These are phyloP conservation scores for Caretta caretta DNA, from an alignment of 2,113 vertebrate genomes.

Conservation along the genomic window DNA sequence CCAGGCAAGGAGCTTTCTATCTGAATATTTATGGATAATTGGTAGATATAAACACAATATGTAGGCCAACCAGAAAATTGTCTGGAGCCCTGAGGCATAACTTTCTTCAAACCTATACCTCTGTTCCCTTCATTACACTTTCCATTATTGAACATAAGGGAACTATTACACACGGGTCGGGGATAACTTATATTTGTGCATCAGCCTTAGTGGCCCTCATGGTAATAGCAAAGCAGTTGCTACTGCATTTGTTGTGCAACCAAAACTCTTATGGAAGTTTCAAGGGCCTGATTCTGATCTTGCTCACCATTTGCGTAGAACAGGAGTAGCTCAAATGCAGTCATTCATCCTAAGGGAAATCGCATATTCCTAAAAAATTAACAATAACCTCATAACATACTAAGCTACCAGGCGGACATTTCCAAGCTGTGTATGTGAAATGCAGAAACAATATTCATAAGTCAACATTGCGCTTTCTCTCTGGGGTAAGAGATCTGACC, in stretches of 20 bases:
- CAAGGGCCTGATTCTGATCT: background rate
- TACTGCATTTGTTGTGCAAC: fast-evolving
- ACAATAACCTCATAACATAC: background rate
- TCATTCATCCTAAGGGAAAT: background rate
- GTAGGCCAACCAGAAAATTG: background rate
- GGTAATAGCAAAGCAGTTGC: background rate
- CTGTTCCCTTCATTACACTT: background rate
- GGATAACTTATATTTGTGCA: background rate
- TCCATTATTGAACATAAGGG: background rate
- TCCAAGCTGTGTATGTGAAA: background rate
- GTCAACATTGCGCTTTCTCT: background rate
- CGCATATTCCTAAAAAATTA: background rate
- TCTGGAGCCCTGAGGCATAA: background rate
- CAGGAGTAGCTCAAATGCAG: background rate
- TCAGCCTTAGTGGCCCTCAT: background rate
- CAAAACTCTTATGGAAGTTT: background rate
- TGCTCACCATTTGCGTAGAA: background rate
- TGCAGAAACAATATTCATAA: background rate
- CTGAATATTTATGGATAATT: background rate
- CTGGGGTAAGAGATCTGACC: background rate
- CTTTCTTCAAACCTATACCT: background rate
- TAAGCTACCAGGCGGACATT: background rate
- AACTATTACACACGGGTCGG: background rate
- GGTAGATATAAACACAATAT: background rate
- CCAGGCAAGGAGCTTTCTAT: background rate